These are phyloP conservation scores for Hydroisotoma schaefferi DNA, from an alignment of 2,888 invertebrate genomes.

Conservation along the genomic window DNA sequence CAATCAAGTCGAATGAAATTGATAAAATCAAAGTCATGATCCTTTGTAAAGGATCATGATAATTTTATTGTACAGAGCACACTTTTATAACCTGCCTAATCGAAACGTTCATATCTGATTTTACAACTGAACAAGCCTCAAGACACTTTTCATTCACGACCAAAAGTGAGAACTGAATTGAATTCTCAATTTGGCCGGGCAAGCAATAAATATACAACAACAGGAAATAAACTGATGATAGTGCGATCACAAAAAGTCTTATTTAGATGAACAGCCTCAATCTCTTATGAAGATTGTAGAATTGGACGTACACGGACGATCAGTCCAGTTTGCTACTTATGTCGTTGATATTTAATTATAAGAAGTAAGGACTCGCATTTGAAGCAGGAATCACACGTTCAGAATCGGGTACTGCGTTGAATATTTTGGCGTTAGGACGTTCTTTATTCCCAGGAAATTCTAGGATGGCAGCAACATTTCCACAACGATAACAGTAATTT, in stretches of 20 bases:
- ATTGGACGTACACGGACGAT: not conserved
- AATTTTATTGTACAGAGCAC: not conserved
- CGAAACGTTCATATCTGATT: no score
- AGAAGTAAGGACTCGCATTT: slow-evolving; percentile 94
- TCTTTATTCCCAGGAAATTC: slow-evolving; percentile 76
- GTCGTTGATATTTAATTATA: slow-evolving; percentile 57
- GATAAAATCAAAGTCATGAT: not conserved
- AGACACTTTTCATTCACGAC: no score
- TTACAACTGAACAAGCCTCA: no score
- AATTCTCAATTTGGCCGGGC: no score
- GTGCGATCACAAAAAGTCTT: slow-evolving; percentile 1
- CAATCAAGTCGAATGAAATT: no score
- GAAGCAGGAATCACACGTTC: slow-evolving; percentile 89
- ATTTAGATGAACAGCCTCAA: slow-evolving; percentile 1
- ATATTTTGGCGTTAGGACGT: slow-evolving; percentile 66
- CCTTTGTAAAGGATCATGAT: not conserved
- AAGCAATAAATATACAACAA: no score
- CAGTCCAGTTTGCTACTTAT: not conserved
- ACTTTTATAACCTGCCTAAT: no score
- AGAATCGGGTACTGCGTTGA: slow-evolving; percentile 91
- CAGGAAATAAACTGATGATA: not conserved
- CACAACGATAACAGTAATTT: slow-evolving; percentile 96
- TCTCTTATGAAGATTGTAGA: not conserved
- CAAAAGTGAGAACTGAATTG: no score
- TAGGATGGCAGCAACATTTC: slow-evolving; percentile 95